These are phyloP conservation scores for Enteromius paludinosus DNA, from an alignment of 2,797 vertebrate genomes.

Conservation along the genomic window DNA sequence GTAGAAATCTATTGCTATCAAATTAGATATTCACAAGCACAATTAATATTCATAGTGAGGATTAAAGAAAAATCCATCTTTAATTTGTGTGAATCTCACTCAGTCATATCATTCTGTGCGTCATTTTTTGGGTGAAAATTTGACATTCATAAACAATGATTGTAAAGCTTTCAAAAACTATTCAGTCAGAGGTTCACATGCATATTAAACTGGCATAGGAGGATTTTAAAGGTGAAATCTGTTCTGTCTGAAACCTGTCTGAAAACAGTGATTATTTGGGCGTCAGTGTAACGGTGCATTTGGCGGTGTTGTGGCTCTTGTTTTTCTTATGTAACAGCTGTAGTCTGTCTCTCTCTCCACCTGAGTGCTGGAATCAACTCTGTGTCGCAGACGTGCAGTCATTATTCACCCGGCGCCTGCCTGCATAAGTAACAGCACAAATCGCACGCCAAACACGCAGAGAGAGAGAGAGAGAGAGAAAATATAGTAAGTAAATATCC, in stretches of 20 bases:
- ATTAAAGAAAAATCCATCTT: not conserved
- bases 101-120: not conserved
- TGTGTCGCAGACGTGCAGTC: conserved; percentile 37
- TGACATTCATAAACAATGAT: not conserved
- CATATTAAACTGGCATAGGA: not conserved
- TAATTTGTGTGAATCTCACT: not conserved
- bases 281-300: not conserved
- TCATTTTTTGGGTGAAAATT: not conserved
- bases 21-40: not conserved
- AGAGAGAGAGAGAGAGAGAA: conserved; percentile 37
- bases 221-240: not conserved
- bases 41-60: not conserved
- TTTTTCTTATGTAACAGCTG: conserved; percentile 55
- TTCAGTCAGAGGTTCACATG: not conserved
- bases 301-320: conserved; percentile 22
- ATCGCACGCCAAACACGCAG: conserved; percentile 20
- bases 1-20: not conserved
- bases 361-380: conserved; percentile 45
- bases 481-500: conserved; percentile 57
- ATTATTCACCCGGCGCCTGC: conserved; percentile 55
- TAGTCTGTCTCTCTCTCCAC: conserved; percentile 28
- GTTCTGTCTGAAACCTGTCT: conserved; percentile 3
- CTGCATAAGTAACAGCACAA: conserved; percentile 51
- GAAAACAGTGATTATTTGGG: conserved; percentile 4
- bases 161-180: not conserved